These are phyloP conservation scores for Polydrusus cervinus DNA, from an alignment of 2,888 invertebrate genomes.

Conservation along the genomic window DNA sequence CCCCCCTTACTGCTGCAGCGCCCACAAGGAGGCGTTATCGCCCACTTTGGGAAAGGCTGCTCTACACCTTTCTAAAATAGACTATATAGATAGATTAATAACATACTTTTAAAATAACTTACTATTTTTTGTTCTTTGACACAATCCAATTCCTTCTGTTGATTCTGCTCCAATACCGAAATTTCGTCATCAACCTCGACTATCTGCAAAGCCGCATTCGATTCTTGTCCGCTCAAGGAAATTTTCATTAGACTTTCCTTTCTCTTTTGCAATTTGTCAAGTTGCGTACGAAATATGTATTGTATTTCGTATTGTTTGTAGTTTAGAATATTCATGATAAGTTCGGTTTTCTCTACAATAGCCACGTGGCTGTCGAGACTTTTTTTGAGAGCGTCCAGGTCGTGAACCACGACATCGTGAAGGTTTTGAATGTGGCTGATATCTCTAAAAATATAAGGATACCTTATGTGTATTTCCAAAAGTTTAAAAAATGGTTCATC, in stretches of 20 bases:
- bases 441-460: conserved; percentile 49
- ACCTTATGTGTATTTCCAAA: too few relatives aligned
- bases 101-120: conserved; percentile 34
- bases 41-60: too few relatives aligned
- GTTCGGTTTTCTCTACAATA: conserved; percentile 62
- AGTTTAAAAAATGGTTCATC: too few relatives aligned
- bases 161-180: conserved; percentile 58
- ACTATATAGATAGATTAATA: neutral
- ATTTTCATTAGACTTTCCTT: conserved; percentile 56
- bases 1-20: too few relatives aligned
- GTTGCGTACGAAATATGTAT: conserved; percentile 59
- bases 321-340: conserved; percentile 62
- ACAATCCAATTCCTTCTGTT: conserved; percentile 59
- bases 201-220: conserved; percentile 57
- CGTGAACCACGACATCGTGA: conserved; percentile 56
- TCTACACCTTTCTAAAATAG: too few relatives aligned
- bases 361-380: conserved; percentile 55
- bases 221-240: conserved; percentile 48
- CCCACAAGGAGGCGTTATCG: too few relatives aligned
- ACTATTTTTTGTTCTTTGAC: conserved; percentile 63
- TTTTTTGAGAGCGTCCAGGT: conserved; percentile 53
- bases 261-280: conserved; percentile 59
- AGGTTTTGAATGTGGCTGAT: conserved; percentile 58
- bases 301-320: conserved; percentile 64
- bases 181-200: conserved; percentile 63